Percentiles rank a stretch among this genome's conserved stretches.
phyloP scores from a whole-genome alignment of 2,888 invertebrate genomes.

The Melolontha melolontha region DNA sequence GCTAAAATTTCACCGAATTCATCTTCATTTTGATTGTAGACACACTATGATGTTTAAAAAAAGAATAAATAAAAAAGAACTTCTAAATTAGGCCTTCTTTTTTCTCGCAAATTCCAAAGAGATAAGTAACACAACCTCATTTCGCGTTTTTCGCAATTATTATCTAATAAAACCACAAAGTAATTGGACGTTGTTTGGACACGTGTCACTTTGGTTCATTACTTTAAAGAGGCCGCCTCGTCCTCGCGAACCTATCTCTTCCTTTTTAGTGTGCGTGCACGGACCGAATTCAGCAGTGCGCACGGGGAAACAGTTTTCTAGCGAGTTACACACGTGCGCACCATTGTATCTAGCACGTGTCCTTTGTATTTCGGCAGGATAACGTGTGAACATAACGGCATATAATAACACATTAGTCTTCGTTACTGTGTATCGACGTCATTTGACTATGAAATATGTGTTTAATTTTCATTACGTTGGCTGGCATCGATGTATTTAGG shows the following conservation, averaged over 20 bases:
- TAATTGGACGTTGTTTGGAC: slow-evolving; percentile 64
- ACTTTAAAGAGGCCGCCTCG: slow-evolving; percentile 54
- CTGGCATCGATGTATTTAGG: not conserved
- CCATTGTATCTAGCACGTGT: slow-evolving; percentile 51
- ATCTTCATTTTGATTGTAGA: no score
- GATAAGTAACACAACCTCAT: slow-evolving; percentile 32
- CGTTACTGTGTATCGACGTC: slow-evolving; percentile 47
- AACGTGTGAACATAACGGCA: slow-evolving; percentile 53
- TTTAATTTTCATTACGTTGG: slow-evolving; percentile 55
- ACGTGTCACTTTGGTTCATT: slow-evolving; percentile 62
- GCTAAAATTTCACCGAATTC: no score
- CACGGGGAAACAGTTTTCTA: slow-evolving; percentile 50
- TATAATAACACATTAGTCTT: slow-evolving; percentile 56
- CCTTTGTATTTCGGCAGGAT: slow-evolving; percentile 52
- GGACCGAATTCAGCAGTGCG: slow-evolving; percentile 4
- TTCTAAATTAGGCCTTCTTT: not conserved
- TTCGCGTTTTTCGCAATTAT: slow-evolving; percentile 54
- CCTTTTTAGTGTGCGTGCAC: not conserved
- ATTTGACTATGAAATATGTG: slow-evolving; percentile 56
- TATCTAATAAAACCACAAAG: slow-evolving; percentile 64
- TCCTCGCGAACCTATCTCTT: slow-evolving; percentile 1
- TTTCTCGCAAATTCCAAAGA: slow-evolving; percentile 33
- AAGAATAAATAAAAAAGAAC: no score
- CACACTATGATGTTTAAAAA: no score
- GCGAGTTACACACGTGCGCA: slow-evolving; percentile 53